phyloP scores from a whole-genome alignment of 2,113 vertebrate genomes.

The Gambusia holbrooki region DNA sequence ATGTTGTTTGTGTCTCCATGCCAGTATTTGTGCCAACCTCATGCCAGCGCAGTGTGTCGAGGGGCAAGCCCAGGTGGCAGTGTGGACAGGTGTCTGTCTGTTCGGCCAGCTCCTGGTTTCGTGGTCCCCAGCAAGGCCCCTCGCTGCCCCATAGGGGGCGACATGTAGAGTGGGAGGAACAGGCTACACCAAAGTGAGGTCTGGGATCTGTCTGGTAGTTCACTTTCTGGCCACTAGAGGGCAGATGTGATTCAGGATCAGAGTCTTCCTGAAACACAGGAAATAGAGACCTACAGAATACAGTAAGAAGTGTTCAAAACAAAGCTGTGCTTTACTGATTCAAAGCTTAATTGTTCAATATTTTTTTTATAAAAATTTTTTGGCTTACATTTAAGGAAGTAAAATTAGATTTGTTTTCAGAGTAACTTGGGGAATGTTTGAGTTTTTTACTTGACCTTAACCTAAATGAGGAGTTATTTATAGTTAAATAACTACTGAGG shows the following conservation, averaged over 20 bases:
- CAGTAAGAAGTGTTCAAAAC: background rate
- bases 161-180: constrained; percentile 77
- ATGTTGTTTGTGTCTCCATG: constrained; percentile 30
- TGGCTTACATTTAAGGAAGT: no score
- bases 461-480: no score
- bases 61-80: constrained; percentile 77
- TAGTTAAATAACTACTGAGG: no score
- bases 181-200: constrained; percentile 81
- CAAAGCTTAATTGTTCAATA: background rate
- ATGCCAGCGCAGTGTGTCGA: constrained; percentile 81
- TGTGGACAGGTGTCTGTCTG: constrained; percentile 77
- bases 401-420: no score
- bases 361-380: background rate
- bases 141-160: constrained; percentile 79
- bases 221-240: constrained; percentile 65
- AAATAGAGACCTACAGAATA: background rate
- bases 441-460: no score
- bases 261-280: constrained; percentile 49
- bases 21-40: constrained; percentile 67
- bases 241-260: constrained; percentile 34
- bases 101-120: constrained; percentile 51
- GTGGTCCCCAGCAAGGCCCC: constrained; percentile 66
- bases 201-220: constrained; percentile 81
- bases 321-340: background rate
- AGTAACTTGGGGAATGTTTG: no score